These are phyloP conservation scores for Candoia aspera DNA, from an alignment of 2,113 vertebrate genomes.

Conservation along the genomic window DNA sequence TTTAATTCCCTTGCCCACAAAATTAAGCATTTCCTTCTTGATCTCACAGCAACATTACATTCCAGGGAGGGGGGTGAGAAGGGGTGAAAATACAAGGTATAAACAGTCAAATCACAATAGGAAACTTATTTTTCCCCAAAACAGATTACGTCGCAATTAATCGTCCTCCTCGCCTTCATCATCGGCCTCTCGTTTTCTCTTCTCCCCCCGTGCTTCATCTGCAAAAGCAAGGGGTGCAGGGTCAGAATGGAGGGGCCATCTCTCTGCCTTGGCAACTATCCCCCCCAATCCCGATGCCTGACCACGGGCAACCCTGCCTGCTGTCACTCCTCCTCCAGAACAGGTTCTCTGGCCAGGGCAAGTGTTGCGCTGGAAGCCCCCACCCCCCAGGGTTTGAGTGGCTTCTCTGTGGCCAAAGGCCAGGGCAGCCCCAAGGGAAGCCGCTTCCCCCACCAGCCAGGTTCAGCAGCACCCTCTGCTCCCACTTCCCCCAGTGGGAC, in stretches of 20 bases:
- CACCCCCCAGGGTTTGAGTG: too few species aligned
- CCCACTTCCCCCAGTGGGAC: background rate
- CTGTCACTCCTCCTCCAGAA: too few species aligned
- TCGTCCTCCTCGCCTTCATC: constrained; percentile 95
- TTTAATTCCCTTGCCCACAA: constrained; percentile 76
- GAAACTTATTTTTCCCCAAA: constrained; percentile 67
- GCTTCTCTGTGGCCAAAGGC: background rate
- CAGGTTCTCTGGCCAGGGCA: background rate
- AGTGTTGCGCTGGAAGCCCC: too few species aligned
- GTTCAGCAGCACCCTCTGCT: background rate
- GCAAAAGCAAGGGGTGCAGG: constrained; percentile 31
- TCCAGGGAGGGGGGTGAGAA: constrained; percentile 57
- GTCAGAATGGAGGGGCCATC: background rate
- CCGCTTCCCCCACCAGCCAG: background rate
- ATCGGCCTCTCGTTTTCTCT: constrained; percentile 95
- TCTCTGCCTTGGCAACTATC: accelerated
- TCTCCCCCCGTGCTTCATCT: constrained; percentile 89
- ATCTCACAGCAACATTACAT: constrained; percentile 90
- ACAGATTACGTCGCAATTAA: constrained; percentile 76
- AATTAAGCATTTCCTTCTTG: constrained; percentile 77
- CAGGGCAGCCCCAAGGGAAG: background rate
- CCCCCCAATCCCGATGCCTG: too few species aligned
- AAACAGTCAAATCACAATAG: constrained; percentile 93
- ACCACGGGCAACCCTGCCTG: too few species aligned
- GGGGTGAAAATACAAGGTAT: constrained; percentile 78